phyloP scores from a whole-genome alignment of 2,888 invertebrate species.

The Drosophila mettleri region DNA sequence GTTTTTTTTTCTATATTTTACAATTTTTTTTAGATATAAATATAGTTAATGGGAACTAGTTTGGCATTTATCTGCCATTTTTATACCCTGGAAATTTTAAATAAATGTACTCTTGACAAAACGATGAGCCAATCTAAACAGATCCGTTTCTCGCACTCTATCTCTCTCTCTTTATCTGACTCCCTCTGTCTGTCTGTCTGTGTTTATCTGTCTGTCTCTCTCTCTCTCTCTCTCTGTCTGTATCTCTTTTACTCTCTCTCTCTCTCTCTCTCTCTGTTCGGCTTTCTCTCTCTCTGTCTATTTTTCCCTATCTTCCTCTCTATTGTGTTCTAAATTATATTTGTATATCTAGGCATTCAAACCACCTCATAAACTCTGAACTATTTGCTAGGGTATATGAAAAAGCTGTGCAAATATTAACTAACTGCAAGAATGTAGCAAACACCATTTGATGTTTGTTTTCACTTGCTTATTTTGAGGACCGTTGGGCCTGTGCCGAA shows the following conservation, averaged over 20 bases:
- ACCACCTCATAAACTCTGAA: not conserved
- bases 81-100: not conserved
- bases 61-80: not conserved
- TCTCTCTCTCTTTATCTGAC: too few species aligned
- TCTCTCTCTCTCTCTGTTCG: too few species aligned
- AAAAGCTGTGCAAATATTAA: not conserved
- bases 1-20: not conserved
- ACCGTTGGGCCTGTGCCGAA: not conserved
- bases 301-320: not conserved
- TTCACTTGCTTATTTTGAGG: constrained; percentile 1
- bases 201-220: too few species aligned
- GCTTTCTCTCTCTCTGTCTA: too few species aligned
- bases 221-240: too few species aligned
- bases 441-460: not conserved
- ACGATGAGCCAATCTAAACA: too few species aligned
- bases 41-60: not conserved
- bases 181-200: too few species aligned
- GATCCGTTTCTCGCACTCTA: too few species aligned
- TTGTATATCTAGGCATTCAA: not conserved
- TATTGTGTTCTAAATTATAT: not conserved
- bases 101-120: too few species aligned
- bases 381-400: not conserved
- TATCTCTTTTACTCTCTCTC: too few species aligned
- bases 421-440: not conserved
- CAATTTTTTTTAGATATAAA: not conserved